Evolutionary conservation across 2,888 invertebrate genomes (phyloP).

Genomic region (Aphrophora alni): DNA sequence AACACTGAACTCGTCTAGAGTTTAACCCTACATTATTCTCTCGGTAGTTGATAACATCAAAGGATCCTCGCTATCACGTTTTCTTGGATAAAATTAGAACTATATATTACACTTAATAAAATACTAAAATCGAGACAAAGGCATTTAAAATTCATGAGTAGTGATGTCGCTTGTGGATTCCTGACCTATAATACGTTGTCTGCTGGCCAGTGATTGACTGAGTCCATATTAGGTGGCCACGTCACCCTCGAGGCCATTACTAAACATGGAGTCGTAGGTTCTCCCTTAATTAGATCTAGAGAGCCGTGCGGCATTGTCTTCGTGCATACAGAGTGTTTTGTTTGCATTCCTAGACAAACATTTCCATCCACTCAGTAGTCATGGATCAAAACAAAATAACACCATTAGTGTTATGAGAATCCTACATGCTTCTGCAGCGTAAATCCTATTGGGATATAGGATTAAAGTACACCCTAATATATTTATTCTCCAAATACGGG

Average conservation of each 20-base stretch:
- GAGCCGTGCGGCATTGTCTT: background rate
- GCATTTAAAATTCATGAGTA: background rate
- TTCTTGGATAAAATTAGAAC: background rate
- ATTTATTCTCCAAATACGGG: too few species aligned
- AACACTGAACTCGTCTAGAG: too few species aligned
- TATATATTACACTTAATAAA: slow-evolving; percentile 9
- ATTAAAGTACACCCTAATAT: too few species aligned
- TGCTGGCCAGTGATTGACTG: background rate
- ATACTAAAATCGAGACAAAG: slow-evolving; percentile 6
- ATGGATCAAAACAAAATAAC: background rate
- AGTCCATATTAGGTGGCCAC: background rate
- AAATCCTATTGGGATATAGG: too few species aligned
- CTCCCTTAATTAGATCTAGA: slow-evolving; percentile 2
- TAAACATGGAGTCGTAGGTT: background rate
- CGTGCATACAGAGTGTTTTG: background rate
- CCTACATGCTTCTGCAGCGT: too few species aligned
- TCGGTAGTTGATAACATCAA: background rate
- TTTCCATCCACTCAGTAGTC: background rate
- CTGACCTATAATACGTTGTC: slow-evolving; percentile 7
- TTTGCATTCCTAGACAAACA: slow-evolving; percentile 9
- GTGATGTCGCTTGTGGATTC: background rate
- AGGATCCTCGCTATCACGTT: background rate
- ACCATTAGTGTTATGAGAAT: too few species aligned
- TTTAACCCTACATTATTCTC: background rate
- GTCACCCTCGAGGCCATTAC: background rate